These are phyloP conservation scores for Platerodrilus igneus DNA, from an alignment of 2,888 invertebrate species.

Conservation along the genomic window DNA sequence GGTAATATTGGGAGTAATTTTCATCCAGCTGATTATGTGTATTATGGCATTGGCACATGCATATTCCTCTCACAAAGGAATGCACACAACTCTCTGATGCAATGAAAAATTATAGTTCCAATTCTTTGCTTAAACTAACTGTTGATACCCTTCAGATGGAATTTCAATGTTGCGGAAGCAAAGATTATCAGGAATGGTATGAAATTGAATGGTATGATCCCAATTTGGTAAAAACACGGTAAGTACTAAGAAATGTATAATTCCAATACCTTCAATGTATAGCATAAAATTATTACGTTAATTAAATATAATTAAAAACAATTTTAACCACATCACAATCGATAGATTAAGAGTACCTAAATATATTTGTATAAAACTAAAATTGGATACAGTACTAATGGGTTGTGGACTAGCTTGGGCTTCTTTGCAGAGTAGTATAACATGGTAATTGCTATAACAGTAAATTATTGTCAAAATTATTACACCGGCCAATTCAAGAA, in stretches of 20 bases:
- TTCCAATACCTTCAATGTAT: background rate
- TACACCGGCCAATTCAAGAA: no score
- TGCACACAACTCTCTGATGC: conserved; percentile 53
- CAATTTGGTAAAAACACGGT: conserved; percentile 43
- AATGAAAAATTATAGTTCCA: conserved; percentile 55
- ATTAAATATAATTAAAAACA: background rate
- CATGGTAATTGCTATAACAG: no score
- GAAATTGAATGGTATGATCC: conserved; percentile 55
- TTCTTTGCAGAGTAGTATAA: no score
- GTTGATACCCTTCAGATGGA: conserved; percentile 58
- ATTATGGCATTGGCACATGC: conserved; percentile 36
- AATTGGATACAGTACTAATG: no score
- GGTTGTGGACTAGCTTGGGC: no score
- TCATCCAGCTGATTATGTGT: no score
- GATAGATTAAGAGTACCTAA: no score
- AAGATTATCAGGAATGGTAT: conserved; percentile 60
- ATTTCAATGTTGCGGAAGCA: conserved; percentile 60
- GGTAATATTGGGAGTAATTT: conserved; percentile 12
- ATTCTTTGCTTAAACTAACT: conserved; percentile 53
- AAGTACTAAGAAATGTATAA: conserved; percentile 4
- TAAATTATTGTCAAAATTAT: no score
- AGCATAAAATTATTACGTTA: background rate
- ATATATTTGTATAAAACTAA: no score
- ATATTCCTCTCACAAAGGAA: conserved; percentile 31
- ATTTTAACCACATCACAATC: no score